Evolutionary conservation across 2,113 vertebrate species (phyloP).

Genomic region (Pampusana beccarii): DNA sequence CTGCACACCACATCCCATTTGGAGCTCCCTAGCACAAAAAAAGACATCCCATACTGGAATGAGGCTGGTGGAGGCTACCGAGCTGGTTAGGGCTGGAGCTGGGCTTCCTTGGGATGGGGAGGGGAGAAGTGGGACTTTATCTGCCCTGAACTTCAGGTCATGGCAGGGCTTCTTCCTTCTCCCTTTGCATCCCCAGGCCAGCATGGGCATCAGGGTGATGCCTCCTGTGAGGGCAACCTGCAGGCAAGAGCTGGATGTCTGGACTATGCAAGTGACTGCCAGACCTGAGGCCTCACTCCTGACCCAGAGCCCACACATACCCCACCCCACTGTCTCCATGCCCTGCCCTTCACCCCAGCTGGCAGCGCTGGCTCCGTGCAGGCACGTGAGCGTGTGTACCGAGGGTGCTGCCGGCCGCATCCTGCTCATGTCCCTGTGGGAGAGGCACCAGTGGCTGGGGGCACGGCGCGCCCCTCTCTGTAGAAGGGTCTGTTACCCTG

Average conservation of each 20-base stretch:
- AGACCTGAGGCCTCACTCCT: neutral
- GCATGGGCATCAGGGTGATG: neutral
- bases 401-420: fast-evolving
- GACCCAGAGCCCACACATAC: neutral
- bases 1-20: fast-evolving
- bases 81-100: neutral
- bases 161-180: neutral
- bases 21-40: neutral
- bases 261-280: neutral
- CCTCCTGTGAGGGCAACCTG: neutral
- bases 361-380: fast-evolving
- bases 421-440: fast-evolving
- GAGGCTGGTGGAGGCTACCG: neutral
- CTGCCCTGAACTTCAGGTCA: neutral
- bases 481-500: neutral
- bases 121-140: neutral
- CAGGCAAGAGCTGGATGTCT: neutral
- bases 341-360: neutral
- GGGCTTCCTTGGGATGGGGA: neutral
- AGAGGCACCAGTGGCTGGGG: neutral
- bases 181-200: neutral
- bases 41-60: neutral
- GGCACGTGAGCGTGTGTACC: fast-evolving
- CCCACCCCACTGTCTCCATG: fast-evolving
- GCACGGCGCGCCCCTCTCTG: neutral